Evolutionary conservation across 2,888 invertebrate genomes (phyloP).

Genomic region (Aelia acuminata): DNA sequence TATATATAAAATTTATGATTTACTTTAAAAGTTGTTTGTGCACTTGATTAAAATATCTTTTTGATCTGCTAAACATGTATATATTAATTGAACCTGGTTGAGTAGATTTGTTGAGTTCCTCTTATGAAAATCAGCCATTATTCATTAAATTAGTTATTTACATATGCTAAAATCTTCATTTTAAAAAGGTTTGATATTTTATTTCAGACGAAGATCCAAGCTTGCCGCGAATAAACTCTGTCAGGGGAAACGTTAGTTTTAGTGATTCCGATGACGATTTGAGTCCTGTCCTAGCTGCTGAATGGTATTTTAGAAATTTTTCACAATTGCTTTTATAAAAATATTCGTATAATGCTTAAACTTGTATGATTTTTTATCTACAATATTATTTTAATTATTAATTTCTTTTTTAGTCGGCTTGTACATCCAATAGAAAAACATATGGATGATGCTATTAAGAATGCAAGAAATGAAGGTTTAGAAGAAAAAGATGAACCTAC

Average conservation of each 20-base stretch:
- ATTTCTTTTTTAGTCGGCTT: conserved; percentile 59
- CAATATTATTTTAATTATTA: no score
- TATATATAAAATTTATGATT: no score
- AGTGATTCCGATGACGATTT: conserved; percentile 68
- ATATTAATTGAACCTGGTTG: no score
- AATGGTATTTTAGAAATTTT: conserved; percentile 12
- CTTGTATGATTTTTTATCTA: not conserved
- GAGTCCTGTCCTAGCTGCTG: conserved; percentile 66
- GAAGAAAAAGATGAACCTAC: conserved; percentile 58
- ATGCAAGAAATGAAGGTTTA: conserved; percentile 65
- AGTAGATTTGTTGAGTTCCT: no score
- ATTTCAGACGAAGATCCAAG: conserved; percentile 22
- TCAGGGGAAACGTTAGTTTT: conserved; percentile 29
- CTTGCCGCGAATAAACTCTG: not conserved
- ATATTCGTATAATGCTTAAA: not conserved
- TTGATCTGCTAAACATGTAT: no score
- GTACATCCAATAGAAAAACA: conserved; percentile 68
- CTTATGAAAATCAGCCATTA: no score
- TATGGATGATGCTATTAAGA: conserved; percentile 69
- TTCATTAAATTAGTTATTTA: no score
- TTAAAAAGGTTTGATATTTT: no score
- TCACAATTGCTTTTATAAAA: not conserved
- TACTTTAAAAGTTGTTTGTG: no score
- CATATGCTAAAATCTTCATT: no score
- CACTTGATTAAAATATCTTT: no score